Percentiles rank a stretch among this genome's conserved stretches.
phyloP scores from a whole-genome alignment of 2,113 vertebrate species.

The Tichodroma muraria region DNA sequence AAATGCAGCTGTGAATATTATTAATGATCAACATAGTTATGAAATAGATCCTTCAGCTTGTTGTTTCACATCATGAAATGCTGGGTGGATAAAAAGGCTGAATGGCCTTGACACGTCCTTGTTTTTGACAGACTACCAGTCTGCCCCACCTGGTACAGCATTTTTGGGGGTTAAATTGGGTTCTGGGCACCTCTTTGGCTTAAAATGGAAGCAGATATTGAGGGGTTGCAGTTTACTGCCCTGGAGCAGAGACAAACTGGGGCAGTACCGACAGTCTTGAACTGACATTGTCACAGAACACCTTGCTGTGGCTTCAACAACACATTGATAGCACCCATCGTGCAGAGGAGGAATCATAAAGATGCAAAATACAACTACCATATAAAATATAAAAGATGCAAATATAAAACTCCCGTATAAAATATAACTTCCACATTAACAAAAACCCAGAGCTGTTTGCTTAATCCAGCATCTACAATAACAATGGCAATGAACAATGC shows the following conservation, averaged over 20 bases:
- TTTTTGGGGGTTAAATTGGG: neutral
- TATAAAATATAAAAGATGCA: no score
- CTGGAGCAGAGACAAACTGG: neutral
- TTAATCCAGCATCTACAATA: neutral
- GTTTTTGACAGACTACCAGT: neutral
- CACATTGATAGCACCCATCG: accelerated
- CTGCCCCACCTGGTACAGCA: neutral
- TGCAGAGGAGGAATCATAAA: neutral
- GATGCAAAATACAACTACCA: neutral
- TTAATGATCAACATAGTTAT: neutral
- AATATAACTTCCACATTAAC: neutral
- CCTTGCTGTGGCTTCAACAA: neutral
- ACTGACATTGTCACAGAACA: neutral
- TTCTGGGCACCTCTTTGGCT: neutral
- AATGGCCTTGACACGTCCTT: neutral
- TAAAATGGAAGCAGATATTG: neutral
- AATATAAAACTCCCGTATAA: neutral
- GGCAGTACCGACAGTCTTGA: accelerated
- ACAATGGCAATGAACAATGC: neutral
- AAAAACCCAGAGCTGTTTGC: neutral
- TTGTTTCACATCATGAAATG: neutral
- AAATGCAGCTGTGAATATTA: neutral
- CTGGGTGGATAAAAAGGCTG: neutral
- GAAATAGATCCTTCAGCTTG: neutral
- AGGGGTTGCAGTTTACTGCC: accelerated